phyloP scores from a whole-genome alignment of 2,888 invertebrate genomes.

The Drosophila phalerata region DNA sequence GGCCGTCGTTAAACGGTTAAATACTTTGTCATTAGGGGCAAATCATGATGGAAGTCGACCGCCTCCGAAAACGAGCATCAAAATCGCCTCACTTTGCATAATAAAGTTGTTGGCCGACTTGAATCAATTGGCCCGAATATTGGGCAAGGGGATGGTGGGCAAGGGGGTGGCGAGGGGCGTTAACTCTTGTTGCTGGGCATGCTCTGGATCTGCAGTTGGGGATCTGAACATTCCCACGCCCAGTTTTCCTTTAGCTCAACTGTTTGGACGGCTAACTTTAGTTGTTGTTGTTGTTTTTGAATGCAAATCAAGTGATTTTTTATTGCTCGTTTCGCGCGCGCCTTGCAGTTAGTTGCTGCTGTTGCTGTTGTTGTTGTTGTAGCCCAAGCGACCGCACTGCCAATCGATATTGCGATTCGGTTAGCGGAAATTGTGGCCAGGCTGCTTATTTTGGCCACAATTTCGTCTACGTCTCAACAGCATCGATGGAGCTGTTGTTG shows the following conservation, averaged over 20 bases:
- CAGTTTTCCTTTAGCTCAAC: conserved; percentile 27
- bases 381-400: conserved; percentile 4
- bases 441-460: conserved; percentile 16
- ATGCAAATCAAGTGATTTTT: conserved; percentile 72
- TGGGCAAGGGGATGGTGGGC: not conserved
- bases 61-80: conserved; percentile 39
- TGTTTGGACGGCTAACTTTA: conserved; percentile 11
- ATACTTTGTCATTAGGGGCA: conserved; percentile 68
- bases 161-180: not conserved
- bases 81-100: conserved; percentile 53
- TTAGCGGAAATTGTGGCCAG: conserved; percentile 45
- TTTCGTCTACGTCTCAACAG: not conserved
- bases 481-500: not conserved
- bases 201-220: conserved; percentile 27
- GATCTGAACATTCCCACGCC: conserved; percentile 55
- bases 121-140: not conserved
- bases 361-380: not conserved
- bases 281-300: conserved; percentile 23
- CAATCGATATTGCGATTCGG: conserved; percentile 47
- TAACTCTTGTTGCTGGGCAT: conserved; percentile 16
- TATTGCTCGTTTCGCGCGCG: conserved; percentile 53
- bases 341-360: conserved; percentile 38
- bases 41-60: conserved; percentile 67
- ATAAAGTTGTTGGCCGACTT: conserved; percentile 51
- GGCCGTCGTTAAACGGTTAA: conserved; percentile 42